Percentiles rank a stretch among this genome's conserved stretches.
These are phyloP conservation scores for Bembecia ichneumoniformis DNA, from an alignment of 2,888 invertebrate species.

Conservation along the genomic window DNA sequence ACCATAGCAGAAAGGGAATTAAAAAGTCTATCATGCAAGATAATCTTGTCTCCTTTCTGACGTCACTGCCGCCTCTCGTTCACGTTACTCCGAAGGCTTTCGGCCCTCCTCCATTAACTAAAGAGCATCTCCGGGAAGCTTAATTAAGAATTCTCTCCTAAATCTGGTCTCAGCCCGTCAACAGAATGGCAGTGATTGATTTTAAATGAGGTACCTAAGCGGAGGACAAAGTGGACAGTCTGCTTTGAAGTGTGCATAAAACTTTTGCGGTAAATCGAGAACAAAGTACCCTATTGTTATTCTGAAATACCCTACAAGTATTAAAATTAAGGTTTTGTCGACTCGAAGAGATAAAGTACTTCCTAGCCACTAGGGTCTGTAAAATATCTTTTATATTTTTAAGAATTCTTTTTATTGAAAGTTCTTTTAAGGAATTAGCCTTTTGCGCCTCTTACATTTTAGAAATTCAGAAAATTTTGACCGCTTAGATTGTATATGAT, in stretches of 20 bases:
- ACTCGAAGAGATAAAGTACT: no score
- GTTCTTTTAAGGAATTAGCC: no score
- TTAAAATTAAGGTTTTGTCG: no score
- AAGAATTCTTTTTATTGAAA: no score
- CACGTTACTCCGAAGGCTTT: slow-evolving; percentile 50
- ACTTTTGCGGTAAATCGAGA: neutral
- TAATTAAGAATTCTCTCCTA: slow-evolving; percentile 69
- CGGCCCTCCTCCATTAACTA: slow-evolving; percentile 58
- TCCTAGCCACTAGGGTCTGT: no score
- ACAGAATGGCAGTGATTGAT: slow-evolving; percentile 63
- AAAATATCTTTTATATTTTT: no score
- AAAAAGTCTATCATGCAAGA: slow-evolving; percentile 12
- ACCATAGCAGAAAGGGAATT: neutral
- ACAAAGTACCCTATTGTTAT: no score
- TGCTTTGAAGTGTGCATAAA: neutral
- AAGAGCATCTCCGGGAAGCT: slow-evolving; percentile 59
- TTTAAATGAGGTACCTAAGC: slow-evolving; percentile 11
- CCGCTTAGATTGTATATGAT: no score
- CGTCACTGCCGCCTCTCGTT: slow-evolving; percentile 42
- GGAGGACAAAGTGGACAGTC: neutral
- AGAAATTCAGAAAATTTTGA: no score
- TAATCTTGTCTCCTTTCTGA: slow-evolving; percentile 43
- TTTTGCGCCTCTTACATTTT: no score
- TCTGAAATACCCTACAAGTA: no score
- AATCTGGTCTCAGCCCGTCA: slow-evolving; percentile 50